Percentiles rank a stretch among this genome's conserved stretches.
Conservation (phyloP, 2,113 vertebrate genomes). For the Engystomops pustulosus region DNA sequence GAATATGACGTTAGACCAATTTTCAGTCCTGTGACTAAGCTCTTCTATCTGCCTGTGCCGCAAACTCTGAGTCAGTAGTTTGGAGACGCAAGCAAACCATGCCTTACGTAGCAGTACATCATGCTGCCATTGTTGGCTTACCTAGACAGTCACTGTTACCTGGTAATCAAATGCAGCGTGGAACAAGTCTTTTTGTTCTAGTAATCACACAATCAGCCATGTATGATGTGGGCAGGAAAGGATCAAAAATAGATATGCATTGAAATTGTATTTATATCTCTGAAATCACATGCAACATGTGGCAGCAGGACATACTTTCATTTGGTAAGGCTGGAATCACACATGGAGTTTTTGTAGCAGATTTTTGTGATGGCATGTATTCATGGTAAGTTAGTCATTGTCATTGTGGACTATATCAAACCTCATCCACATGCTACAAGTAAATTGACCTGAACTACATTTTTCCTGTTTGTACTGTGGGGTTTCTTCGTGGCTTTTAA, state of each 20-base stretch:
- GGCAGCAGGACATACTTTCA: neutral
- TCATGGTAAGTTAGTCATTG: too few species aligned
- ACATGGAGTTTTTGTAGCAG: too few species aligned
- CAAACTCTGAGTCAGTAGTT: constrained; percentile 27
- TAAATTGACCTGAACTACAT: too few species aligned
- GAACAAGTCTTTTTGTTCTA: neutral
- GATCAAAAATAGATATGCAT: neutral
- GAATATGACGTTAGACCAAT: constrained; percentile 21
- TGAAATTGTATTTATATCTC: neutral
- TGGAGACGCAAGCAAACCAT: neutral
- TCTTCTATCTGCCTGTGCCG: neutral
- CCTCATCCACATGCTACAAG: too few species aligned
- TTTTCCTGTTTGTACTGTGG: too few species aligned
- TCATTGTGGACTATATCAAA: too few species aligned
- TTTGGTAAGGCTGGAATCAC: too few species aligned
- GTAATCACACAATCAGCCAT: neutral
- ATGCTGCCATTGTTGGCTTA: neutral
- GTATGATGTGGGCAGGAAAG: neutral
- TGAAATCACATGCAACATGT: neutral
- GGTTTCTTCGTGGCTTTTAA: too few species aligned
- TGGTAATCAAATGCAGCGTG: neutral
- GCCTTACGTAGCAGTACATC: neutral
- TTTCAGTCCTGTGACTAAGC: constrained; percentile 32
- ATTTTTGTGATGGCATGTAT: too few species aligned
- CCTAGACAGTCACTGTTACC: neutral